Percentiles rank a stretch among this genome's conserved stretches.
These are phyloP conservation scores for Apostichopus japonicus DNA, from an alignment of 35 echinoderm and acorn worm genomes.

Conservation along the genomic window DNA sequence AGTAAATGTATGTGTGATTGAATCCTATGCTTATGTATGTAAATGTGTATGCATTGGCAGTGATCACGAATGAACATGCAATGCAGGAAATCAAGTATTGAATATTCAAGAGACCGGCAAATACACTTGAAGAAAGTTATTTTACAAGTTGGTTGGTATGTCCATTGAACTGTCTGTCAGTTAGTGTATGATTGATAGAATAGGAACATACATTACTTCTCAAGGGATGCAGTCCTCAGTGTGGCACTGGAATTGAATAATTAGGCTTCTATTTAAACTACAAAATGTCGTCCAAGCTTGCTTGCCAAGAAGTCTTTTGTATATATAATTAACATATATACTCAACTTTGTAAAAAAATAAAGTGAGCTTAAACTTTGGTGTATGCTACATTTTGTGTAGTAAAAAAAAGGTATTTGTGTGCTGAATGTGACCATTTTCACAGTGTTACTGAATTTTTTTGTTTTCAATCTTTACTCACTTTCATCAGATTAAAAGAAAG, in stretches of 20 bases:
- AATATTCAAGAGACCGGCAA: no score
- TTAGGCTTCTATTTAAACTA: neutral
- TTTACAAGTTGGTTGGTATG: no score
- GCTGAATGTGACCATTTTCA: conserved; percentile 4
- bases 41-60: no score
- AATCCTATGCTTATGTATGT: no score
- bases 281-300: conserved; percentile 4
- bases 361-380: conserved; percentile 4
- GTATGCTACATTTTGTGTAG: neutral
- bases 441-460: neutral
- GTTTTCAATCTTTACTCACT: neutral
- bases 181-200: no score
- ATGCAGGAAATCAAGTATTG: no score
- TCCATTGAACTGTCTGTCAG: no score
- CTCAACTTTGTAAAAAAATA: neutral
- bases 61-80: no score
- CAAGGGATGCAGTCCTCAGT: neutral
- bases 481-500: neutral
- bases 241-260: conserved; percentile 12
- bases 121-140: no score
- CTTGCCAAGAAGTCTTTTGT: conserved; percentile 44
- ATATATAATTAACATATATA: neutral
- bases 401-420: neutral
- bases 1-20: no score
- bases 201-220: no score